A percentile compares a stretch with the other conserved stretches of the same genome.
Conservation (phyloP, 2,888 invertebrate genomes). For the Aphodius sticticus region DNA sequence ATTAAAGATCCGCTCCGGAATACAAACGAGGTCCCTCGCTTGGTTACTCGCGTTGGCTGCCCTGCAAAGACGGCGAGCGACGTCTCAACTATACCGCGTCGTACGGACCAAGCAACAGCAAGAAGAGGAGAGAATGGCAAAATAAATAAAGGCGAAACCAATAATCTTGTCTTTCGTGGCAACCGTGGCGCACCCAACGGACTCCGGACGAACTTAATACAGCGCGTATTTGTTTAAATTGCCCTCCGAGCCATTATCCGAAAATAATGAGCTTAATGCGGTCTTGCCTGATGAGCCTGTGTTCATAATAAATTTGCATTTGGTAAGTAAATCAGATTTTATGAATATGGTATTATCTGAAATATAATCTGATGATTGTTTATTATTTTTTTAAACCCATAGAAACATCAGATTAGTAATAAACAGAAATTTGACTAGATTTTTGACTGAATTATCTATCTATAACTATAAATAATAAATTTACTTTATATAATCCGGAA, state of each 20-base stretch:
- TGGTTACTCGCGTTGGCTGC: constrained; percentile 12
- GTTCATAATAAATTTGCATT: neutral
- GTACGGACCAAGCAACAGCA: neutral
- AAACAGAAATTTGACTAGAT: too few species aligned
- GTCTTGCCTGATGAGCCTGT: neutral
- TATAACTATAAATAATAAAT: too few species aligned
- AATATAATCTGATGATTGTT: too few species aligned
- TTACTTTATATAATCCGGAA: too few species aligned
- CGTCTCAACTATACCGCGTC: neutral
- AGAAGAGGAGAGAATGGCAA: constrained; percentile 8
- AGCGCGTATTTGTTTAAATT: constrained; percentile 10
- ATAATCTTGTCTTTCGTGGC: constrained; percentile 11
- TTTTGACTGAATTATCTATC: too few species aligned
- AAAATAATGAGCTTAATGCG: constrained; percentile 15
- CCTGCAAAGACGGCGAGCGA: constrained; percentile 11
- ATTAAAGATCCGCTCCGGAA: constrained; percentile 52
- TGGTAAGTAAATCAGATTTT: neutral
- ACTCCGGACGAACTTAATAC: neutral
- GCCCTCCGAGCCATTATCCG: neutral
- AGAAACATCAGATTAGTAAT: too few species aligned
- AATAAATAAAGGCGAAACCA: neutral
- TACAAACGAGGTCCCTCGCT: constrained; percentile 50
- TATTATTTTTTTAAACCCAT: too few species aligned
- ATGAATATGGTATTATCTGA: too few species aligned
- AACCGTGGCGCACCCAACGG: neutral